phyloP scores from a whole-genome alignment of 2,888 invertebrate species.

The Yponomeuta malinellus region DNA sequence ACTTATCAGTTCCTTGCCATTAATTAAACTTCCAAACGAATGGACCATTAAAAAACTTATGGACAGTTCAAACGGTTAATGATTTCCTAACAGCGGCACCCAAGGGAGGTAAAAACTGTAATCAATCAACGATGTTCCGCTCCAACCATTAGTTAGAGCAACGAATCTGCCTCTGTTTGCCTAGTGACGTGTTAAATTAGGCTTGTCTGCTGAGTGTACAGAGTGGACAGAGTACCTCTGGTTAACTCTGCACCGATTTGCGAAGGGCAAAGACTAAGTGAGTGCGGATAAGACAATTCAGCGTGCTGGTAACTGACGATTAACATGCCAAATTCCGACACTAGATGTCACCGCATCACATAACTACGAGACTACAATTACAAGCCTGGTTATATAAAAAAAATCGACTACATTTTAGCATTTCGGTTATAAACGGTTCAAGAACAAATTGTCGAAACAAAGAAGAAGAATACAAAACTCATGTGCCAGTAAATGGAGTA shows the following conservation, averaged over 20 bases:
- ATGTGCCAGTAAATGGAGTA: too few relatives aligned
- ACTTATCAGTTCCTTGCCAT: too few relatives aligned
- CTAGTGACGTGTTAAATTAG: constrained; percentile 57
- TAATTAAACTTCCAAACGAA: too few relatives aligned
- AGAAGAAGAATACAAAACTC: too few relatives aligned
- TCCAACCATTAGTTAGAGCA: constrained; percentile 20
- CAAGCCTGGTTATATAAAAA: too few relatives aligned
- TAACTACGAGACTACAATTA: too few relatives aligned
- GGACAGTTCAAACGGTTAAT: not conserved
- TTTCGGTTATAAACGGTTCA: too few relatives aligned
- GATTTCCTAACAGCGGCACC: constrained; percentile 2
- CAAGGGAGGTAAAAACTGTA: constrained; percentile 1
- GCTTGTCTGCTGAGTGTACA: constrained; percentile 17
- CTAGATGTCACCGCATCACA: not conserved
- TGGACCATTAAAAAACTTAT: too few relatives aligned
- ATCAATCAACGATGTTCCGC: constrained; percentile 38
- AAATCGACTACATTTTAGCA: too few relatives aligned
- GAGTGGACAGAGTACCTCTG: not conserved
- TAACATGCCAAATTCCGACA: not conserved
- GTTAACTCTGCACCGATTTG: not conserved
- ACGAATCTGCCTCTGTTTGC: constrained; percentile 1
- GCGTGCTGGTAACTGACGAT: not conserved
- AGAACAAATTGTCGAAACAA: too few relatives aligned
- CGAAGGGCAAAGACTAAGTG: constrained; percentile 11
- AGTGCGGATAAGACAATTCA: constrained; percentile 12